phyloP scores from a whole-genome alignment of 2,888 invertebrate genomes.

The Gymnocheta viridis region DNA sequence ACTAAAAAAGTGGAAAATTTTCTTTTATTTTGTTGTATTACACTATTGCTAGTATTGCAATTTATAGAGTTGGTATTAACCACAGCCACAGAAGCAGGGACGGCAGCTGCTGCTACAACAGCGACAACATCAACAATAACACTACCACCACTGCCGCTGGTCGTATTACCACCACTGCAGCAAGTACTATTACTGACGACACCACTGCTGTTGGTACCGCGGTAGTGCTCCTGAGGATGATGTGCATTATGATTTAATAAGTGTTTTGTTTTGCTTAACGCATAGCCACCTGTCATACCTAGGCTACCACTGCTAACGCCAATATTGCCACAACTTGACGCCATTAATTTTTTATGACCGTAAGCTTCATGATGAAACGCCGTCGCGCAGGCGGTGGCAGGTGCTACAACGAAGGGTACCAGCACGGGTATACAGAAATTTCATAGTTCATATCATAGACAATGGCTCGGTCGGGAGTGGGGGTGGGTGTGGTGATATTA shows the following conservation, averaged over 20 bases:
- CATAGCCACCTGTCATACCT: slow-evolving; percentile 40
- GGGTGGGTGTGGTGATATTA: slow-evolving; percentile 84
- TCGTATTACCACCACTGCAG: slow-evolving; percentile 34
- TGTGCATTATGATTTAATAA: slow-evolving; percentile 17
- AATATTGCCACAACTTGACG: slow-evolving; percentile 41
- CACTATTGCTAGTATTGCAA: slow-evolving; percentile 70
- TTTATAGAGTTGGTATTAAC: slow-evolving; percentile 72
- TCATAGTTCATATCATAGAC: slow-evolving; percentile 98
- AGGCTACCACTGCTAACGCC: slow-evolving; percentile 6
- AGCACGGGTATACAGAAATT: slow-evolving; percentile 91
- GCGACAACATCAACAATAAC: slow-evolving; percentile 68
- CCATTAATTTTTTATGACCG: slow-evolving; percentile 65
- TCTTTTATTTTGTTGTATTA: slow-evolving; percentile 75
- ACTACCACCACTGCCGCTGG: slow-evolving; percentile 11
- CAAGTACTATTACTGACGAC: slow-evolving; percentile 16
- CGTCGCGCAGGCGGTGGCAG: slow-evolving; percentile 71
- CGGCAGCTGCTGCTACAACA: slow-evolving; percentile 67
- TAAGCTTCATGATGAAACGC: slow-evolving; percentile 64
- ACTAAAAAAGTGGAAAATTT: slow-evolving; percentile 76
- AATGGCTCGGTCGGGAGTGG: slow-evolving; percentile 92
- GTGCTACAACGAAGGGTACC: slow-evolving; percentile 78
- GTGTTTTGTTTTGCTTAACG: slow-evolving; percentile 38
- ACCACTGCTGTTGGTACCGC: slow-evolving; percentile 27
- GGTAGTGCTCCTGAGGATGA: slow-evolving; percentile 48
- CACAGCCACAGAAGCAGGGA: slow-evolving; percentile 76